phyloP scores from a whole-genome alignment of 2,888 invertebrate genomes.

The Adela reaumurella region DNA sequence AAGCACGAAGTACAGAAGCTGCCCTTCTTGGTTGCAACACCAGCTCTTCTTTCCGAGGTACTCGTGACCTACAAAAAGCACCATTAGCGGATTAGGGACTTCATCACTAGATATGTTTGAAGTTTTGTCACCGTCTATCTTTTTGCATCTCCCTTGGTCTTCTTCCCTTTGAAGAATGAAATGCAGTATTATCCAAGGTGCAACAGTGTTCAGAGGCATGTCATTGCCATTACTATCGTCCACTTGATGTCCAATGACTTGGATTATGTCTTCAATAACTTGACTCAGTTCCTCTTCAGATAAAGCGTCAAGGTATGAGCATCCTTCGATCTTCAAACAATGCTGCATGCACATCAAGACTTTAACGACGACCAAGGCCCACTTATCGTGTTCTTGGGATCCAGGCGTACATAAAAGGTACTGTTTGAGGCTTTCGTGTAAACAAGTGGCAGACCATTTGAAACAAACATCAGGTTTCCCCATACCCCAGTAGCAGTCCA shows the following conservation, averaged over 20 bases:
- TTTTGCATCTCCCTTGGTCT: slow-evolving; percentile 60
- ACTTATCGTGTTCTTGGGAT: slow-evolving; percentile 40
- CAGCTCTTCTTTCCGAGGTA: slow-evolving; percentile 72
- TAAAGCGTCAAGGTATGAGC: slow-evolving; percentile 49
- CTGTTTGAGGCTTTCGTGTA: slow-evolving; percentile 69
- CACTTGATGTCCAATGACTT: slow-evolving; percentile 74
- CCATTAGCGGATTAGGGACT: slow-evolving; percentile 68
- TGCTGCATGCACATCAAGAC: slow-evolving; percentile 44
- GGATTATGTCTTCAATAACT: slow-evolving; percentile 70
- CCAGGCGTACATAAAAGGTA: slow-evolving; percentile 50
- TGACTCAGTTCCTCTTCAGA: slow-evolving; percentile 60
- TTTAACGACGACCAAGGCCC: slow-evolving; percentile 43
- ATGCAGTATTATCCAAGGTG: slow-evolving; percentile 83
- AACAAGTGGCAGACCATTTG: slow-evolving; percentile 72
- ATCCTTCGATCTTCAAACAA: slow-evolving; percentile 37
- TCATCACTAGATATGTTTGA: slow-evolving; percentile 51
- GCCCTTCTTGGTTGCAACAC: slow-evolving; percentile 76
- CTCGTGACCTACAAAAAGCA: slow-evolving; percentile 81
- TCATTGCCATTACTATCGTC: slow-evolving; percentile 64
- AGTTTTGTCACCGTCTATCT: slow-evolving; percentile 29
- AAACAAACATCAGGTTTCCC: slow-evolving; percentile 63
- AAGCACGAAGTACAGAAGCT: slow-evolving; percentile 73
- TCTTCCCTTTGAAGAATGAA: slow-evolving; percentile 72
- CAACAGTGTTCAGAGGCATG: slow-evolving; percentile 65
- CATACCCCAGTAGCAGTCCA: slow-evolving; percentile 65